Base-by-base conservation (phyloP, 2,113 vertebrate species). In the Melanotaenia duboulayi region DNA sequence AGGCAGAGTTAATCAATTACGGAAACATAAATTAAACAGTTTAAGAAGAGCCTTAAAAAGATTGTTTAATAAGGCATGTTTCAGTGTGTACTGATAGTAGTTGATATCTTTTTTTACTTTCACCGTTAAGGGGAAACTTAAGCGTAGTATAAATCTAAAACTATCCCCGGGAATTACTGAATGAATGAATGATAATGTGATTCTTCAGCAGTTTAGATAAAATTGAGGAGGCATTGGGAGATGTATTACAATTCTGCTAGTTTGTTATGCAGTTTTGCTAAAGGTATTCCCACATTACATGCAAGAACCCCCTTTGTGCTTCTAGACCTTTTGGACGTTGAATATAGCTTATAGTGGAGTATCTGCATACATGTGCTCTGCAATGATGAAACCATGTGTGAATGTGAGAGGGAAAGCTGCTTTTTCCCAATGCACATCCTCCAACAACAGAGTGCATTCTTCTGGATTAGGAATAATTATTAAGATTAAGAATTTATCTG, bases 261-360 rank as follows among this genome's bases (percentile, higher is more conserved):
- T 10, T 35, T n/a, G 5, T 58, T 32, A 57, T 4, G 32, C 35
- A n/a, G 7, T n/a, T 37, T 39, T 37, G n/a, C 35, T 39, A 32
- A 48, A 48, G 17, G 42, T 44, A 17, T 4, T 13, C 12, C 9
- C 16, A 16, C 14, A 46, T 46, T 19, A n/a, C 17, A 14, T 48
- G 17, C 44, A 19, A 48, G 11, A 48, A 48, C 8, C 2, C 5
- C n/a, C 17, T 48, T 48, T 48, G 44, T 19, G 17, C 17, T 48
- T 58, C 4, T n/a, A 11, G 35, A 22, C 6, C 19, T 22, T 5
- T 37, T n/a, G n/a, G 25, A 7, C 17, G 4, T 20, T 8, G 17
- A 48, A 6, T 19, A n/a, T 22, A 22, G n/a, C 12, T 58, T 70
- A 56, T 65, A 80, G 42, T 63, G 74, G 73, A 74, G 50, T 67